A percentile compares a stretch with the other conserved stretches of the same genome.
Evolutionary conservation across 2,888 invertebrate species (phyloP).

Genomic region (Dioctria rufipes): DNA sequence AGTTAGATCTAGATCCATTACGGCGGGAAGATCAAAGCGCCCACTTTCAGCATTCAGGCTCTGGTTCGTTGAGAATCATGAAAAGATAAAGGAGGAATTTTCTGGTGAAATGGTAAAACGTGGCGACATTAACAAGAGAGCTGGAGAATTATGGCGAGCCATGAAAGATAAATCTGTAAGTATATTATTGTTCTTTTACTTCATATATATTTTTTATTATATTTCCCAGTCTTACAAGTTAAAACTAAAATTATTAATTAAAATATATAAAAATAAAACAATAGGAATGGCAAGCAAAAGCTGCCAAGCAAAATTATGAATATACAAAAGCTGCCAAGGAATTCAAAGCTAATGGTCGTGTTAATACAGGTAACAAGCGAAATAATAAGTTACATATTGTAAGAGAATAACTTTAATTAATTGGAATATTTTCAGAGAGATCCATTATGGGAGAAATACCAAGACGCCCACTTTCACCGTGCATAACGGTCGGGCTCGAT

Average conservation of each 20-base stretch:
- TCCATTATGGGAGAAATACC: constrained; percentile 68
- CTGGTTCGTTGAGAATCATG: constrained; percentile 91
- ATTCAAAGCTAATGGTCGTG: constrained; percentile 85
- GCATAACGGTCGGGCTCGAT: too few species aligned
- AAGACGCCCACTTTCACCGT: too few species aligned
- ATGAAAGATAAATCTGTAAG: constrained; percentile 87
- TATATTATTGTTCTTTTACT: constrained; percentile 55
- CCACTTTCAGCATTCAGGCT: constrained; percentile 93
- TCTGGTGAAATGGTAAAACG: constrained; percentile 87
- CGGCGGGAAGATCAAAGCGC: constrained; percentile 91
- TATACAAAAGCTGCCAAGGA: constrained; percentile 91
- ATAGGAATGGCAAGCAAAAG: constrained; percentile 93
- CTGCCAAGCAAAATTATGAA: constrained; percentile 89
- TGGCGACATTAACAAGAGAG: constrained; percentile 89
- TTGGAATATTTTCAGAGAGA: background rate
- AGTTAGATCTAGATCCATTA: constrained; percentile 69
- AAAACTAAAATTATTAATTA: background rate
- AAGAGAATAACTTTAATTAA: too few species aligned
- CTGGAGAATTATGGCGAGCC: constrained; percentile 93
- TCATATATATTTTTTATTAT: too few species aligned
- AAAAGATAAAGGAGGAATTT: constrained; percentile 87
- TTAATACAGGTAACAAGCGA: constrained; percentile 66
- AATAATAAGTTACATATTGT: too few species aligned
- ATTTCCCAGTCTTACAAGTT: too few species aligned
- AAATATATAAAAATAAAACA: constrained; percentile 2